Evolutionary conservation across 2,888 invertebrate species (phyloP).

Genomic region (Sclerodermus sp.): DNA sequence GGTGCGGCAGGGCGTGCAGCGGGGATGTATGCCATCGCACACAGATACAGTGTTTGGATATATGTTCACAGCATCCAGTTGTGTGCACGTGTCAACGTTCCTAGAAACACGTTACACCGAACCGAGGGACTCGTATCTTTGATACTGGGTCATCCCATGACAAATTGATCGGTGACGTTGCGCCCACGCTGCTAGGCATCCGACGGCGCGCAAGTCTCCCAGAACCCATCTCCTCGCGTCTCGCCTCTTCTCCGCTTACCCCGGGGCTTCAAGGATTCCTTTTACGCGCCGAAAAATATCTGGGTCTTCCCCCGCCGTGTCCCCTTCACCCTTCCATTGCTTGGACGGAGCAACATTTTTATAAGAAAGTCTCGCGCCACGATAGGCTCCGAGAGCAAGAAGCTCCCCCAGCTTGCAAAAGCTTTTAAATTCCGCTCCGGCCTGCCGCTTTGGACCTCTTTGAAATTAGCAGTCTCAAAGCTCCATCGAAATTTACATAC

Average conservation of each 20-base stretch:
- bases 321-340: too few species aligned
- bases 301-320: not conserved
- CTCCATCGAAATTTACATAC: too few species aligned
- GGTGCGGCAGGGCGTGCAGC: not conserved
- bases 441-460: too few species aligned
- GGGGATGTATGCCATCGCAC: not conserved
- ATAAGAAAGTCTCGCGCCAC: not conserved
- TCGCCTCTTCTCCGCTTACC: not conserved
- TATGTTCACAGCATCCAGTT: not conserved
- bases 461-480: too few species aligned
- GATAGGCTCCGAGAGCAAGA: not conserved
- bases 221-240: not conserved
- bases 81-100: conserved; percentile 15
- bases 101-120: conserved; percentile 22
- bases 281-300: not conserved
- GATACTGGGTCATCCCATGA: conserved; percentile 37
- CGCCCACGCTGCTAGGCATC: conserved; percentile 6
- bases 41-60: not conserved
- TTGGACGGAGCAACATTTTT: not conserved
- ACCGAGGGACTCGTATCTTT: conserved; percentile 33
- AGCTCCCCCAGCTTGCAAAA: not conserved
- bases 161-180: conserved; percentile 34
- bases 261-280: too few species aligned
- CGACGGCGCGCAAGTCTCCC: too few species aligned
- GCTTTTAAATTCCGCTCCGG: too few species aligned